Evolutionary conservation across 2,888 invertebrate genomes (phyloP).

Genomic region (Phalangium opilio): DNA sequence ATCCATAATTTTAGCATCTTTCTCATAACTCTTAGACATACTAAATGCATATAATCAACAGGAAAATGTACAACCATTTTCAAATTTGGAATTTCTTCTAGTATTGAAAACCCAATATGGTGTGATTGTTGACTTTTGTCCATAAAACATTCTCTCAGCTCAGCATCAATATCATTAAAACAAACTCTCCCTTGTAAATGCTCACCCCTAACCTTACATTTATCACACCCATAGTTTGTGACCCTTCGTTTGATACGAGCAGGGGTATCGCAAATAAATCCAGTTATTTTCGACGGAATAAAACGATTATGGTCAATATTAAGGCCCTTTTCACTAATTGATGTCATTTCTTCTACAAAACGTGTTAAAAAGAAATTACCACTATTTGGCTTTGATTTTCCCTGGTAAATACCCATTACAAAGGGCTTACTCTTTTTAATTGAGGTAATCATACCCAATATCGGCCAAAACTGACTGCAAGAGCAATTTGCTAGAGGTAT

Average conservation of each 20-base stretch:
- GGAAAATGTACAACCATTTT: conserved; percentile 23
- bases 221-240: too few relatives aligned
- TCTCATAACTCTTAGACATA: conserved; percentile 24
- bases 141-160: conserved; percentile 6
- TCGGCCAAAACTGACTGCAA: too few relatives aligned
- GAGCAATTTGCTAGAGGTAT: too few relatives aligned
- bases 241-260: neutral
- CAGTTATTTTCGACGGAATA: neutral
- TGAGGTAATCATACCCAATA: too few relatives aligned
- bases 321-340: neutral
- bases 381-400: neutral
- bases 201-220: too few relatives aligned
- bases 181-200: too few relatives aligned
- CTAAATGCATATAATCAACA: conserved; percentile 26
- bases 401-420: neutral
- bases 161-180: too few relatives aligned
- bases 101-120: conserved; percentile 16
- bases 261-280: conserved; percentile 2
- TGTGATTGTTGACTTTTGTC: conserved; percentile 17
- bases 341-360: neutral
- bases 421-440: too few relatives aligned
- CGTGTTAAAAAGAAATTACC: neutral
- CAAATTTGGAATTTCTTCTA: conserved; percentile 14
- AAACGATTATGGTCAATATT: neutral
- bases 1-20: conserved; percentile 23